phyloP scores from a whole-genome alignment of 2,113 vertebrate genomes.

The Corapipo altera region DNA sequence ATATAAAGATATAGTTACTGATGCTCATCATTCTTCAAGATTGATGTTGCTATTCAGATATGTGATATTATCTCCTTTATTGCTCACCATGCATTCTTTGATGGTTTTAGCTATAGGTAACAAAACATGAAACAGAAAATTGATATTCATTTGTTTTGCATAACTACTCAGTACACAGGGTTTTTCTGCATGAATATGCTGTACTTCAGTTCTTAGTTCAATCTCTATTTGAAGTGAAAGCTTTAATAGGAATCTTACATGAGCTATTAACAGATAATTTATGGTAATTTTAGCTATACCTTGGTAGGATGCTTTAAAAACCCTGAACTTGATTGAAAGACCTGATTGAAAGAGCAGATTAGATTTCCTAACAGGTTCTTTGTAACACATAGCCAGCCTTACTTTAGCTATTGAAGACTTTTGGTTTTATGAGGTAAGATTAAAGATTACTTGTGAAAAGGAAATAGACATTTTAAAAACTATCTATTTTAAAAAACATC shows the following conservation, averaged over 20 bases:
- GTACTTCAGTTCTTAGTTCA: not conserved
- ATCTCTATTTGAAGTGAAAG: conserved; percentile 7
- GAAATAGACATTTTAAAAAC: not conserved
- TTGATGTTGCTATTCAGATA: not conserved
- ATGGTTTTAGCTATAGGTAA: not conserved
- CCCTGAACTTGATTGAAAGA: not conserved
- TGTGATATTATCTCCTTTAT: not conserved
- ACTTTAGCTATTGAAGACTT: not conserved
- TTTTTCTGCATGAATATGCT: not conserved
- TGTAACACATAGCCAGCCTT: not conserved
- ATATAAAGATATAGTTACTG: not conserved
- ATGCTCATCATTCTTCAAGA: not conserved
- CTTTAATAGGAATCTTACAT: not conserved
- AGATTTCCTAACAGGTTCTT: not conserved
- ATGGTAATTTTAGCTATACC: not conserved
- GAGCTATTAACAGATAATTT: not conserved
- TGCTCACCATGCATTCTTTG: not conserved
- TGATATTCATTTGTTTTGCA: not conserved
- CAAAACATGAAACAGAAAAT: not conserved
- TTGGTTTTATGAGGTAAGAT: not conserved
- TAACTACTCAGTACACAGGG: not conserved
- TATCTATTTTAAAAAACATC: too few species aligned
- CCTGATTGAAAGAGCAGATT: not conserved
- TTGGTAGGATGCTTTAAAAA: not conserved
- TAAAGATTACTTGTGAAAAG: not conserved